Evolutionary conservation across 2,888 invertebrate genomes (phyloP).

Genomic region (Phytoseiulus persimilis): DNA sequence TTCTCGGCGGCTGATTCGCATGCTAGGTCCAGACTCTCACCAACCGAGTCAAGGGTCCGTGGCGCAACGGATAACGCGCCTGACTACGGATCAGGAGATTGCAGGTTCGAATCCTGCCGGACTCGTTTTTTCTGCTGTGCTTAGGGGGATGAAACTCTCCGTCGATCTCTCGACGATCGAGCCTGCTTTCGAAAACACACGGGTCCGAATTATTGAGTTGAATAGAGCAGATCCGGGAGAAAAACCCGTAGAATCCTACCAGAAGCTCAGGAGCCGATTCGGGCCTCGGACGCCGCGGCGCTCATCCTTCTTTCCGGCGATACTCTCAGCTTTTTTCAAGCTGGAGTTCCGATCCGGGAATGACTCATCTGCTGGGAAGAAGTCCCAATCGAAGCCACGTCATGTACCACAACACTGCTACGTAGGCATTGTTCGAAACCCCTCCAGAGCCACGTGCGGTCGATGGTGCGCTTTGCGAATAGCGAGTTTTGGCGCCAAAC

Average conservation of each 20-base stretch:
- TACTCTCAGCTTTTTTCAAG: too few species aligned
- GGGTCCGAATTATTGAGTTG: too few species aligned
- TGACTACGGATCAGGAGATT: constrained; percentile 5
- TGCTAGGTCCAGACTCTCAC: not conserved
- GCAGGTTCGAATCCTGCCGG: constrained; percentile 5
- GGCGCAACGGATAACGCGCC: constrained; percentile 5
- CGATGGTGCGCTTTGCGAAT: not conserved
- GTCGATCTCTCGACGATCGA: too few species aligned
- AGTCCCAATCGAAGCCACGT: not conserved
- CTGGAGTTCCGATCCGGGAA: too few species aligned
- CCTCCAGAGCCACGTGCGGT: not conserved
- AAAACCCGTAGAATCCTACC: too few species aligned
- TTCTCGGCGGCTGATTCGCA: not conserved
- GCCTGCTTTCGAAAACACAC: too few species aligned
- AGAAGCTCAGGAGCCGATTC: too few species aligned
- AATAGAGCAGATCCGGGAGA: too few species aligned
- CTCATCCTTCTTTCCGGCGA: too few species aligned
- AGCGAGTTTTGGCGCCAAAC: not conserved
- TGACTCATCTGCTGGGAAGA: too few species aligned
- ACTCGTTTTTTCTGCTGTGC: not conserved
- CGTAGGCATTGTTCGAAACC: not conserved
- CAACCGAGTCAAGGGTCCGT: not conserved
- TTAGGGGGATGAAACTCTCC: too few species aligned
- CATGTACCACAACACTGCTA: not conserved
- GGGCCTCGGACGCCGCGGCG: too few species aligned